Percentiles rank a stretch among this genome's conserved stretches.
Evolutionary conservation across 2,888 invertebrate species (phyloP).

Genomic region (Coleophora deauratella): DNA sequence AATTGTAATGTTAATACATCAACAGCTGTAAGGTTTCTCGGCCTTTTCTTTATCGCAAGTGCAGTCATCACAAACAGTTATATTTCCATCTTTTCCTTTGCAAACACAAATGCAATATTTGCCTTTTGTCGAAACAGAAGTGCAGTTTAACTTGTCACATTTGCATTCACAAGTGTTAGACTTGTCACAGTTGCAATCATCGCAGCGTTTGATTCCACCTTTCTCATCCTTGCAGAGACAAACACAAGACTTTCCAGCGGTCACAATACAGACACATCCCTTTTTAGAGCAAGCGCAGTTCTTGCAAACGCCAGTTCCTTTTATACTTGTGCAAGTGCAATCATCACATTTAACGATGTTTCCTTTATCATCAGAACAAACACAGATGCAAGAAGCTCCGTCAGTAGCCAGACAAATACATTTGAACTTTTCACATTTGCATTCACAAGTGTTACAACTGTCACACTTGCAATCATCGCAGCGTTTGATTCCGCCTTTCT

Average conservation of each 20-base stretch:
- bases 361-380: constrained; percentile 12
- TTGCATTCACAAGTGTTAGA: constrained; percentile 14
- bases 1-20: background rate
- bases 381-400: constrained; percentile 15
- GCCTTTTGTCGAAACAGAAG: constrained; percentile 30
- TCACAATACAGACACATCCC: constrained; percentile 12
- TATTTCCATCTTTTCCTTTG: constrained; percentile 19
- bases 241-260: constrained; percentile 13
- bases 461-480: constrained; percentile 20
- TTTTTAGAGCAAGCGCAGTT: constrained; percentile 14
- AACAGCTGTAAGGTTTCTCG: background rate
- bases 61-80: constrained; percentile 21
- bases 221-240: constrained; percentile 15
- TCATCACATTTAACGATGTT: constrained; percentile 2
- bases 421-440: constrained; percentile 11
- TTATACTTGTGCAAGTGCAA: constrained; percentile 19
- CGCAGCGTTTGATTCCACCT: constrained; percentile 2
- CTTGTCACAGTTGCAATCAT: constrained; percentile 19
- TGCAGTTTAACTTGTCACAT: constrained; percentile 26
- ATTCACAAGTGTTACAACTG: constrained; percentile 20
- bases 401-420: constrained; percentile 13
- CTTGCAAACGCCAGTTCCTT: constrained; percentile 20
- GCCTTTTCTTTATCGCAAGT: constrained; percentile 6
- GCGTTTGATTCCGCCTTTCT: constrained; percentile 15
- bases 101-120: constrained; percentile 24